Percentiles rank a stretch among this genome's conserved stretches.
Conservation (phyloP, 2,888 invertebrate genomes). For the Maniola hyperantus region DNA sequence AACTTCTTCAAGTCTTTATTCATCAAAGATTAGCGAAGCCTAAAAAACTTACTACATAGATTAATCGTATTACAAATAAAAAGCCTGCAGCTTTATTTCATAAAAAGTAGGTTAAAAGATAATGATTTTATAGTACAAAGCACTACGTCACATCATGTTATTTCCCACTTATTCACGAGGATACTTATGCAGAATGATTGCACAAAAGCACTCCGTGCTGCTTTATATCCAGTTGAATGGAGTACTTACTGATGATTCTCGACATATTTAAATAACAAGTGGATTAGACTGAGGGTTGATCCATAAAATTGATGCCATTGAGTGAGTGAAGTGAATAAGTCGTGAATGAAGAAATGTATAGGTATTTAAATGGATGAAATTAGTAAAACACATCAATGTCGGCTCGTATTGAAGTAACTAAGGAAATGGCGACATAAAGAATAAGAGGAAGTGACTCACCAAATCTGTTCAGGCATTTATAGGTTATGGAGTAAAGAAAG, state of each 20-base stretch:
- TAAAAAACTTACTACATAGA: neutral
- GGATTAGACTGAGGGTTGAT: slow-evolving; percentile 2
- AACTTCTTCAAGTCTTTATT: neutral
- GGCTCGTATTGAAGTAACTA: too few relatives aligned
- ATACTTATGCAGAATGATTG: slow-evolving; percentile 12
- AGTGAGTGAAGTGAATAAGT: neutral
- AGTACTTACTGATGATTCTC: slow-evolving; percentile 12
- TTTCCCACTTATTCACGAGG: slow-evolving; percentile 4
- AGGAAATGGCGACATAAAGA: too few relatives aligned
- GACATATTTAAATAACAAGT: slow-evolving; percentile 15
- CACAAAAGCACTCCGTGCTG: slow-evolving; percentile 19
- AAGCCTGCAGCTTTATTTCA: neutral
- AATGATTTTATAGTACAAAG: neutral
- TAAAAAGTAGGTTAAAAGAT: neutral
- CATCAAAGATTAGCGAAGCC: neutral
- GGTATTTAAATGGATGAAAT: too few relatives aligned
- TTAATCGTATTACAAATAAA: neutral
- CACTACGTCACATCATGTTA: slow-evolving; percentile 10
- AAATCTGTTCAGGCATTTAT: too few relatives aligned
- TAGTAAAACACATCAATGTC: too few relatives aligned
- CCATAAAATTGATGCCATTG: slow-evolving; percentile 3
- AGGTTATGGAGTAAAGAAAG: too few relatives aligned
- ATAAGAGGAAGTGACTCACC: too few relatives aligned
- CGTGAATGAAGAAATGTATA: too few relatives aligned
- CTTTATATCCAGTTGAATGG: slow-evolving; percentile 2